Evolutionary conservation across 2,113 vertebrate genomes (phyloP), one percentile per base, ranked within the genome.

Genomic region (Alethe diademata): DNA sequence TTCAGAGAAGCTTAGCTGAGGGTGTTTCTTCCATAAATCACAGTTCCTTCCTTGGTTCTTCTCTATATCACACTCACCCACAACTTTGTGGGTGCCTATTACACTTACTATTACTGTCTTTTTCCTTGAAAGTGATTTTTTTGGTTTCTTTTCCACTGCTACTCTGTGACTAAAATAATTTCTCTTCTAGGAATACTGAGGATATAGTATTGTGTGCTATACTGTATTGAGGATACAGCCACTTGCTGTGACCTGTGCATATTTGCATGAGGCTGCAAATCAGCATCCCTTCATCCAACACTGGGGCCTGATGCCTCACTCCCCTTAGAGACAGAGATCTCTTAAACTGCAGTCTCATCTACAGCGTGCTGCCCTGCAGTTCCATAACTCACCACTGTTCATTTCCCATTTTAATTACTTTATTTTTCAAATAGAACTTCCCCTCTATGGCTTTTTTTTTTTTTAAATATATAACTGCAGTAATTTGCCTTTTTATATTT

Each of bases 91-190:
- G 50, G 14, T 86, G 54, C 58, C 62, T 92, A 1, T 69, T 91
- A 3, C 36, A 56, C 42, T 86, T 75, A 31, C 64, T 86, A 3
- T 80, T 56, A 60, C 86, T 64, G 36, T 61, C 28, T 71, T 74
- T 90, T 94, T 81, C 38, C 57, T 66, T 90, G 47, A 29, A 80
- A 74, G 42, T 81, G 35, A 70, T n/a, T 61, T 53, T 72, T 25
- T 58, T 58, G 19, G 14, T 23, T 12, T 64, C 51, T 58, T 73
- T 72, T 33, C 42, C 57, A 24, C 15, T 94, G 51, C 29, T 78
- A 25, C 43, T 78, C 42, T 9, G 29, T 57, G 73, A 70, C 81
- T 73, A 36, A 76, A 89, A 53, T 53, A 0, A 33, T 73, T 92
- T 65, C 35, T 76, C 7, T 33, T 70, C 18, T 36, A 22, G 65